These are phyloP conservation scores for Drosophila kurseongensis DNA, from an alignment of 1,140 invertebrate genomes.

Conservation along the genomic window DNA sequence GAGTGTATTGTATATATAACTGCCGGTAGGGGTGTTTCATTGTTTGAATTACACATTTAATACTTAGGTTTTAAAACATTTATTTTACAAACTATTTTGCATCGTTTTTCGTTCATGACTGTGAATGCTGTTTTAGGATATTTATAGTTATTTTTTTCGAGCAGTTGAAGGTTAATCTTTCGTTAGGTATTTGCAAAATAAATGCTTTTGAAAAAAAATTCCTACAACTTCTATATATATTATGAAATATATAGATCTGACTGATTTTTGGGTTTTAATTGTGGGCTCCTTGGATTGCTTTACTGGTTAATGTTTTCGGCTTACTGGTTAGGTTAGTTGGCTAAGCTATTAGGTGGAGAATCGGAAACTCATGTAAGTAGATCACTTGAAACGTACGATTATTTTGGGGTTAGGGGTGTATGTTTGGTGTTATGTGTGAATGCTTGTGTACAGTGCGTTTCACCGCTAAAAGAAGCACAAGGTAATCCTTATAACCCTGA, in stretches of 20 bases:
- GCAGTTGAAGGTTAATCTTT: constrained; percentile 9
- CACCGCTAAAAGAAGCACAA: not conserved
- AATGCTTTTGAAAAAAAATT: constrained; percentile 52
- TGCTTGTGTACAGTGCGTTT: constrained; percentile 8
- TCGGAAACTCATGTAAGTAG: constrained; percentile 74
- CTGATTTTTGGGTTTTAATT: constrained; percentile 22
- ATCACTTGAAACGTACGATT: constrained; percentile 59
- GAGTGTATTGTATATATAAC: constrained; percentile 46
- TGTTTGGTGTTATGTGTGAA: constrained; percentile 8
- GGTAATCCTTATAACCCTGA: not conserved
- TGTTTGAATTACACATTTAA: constrained; percentile 62
- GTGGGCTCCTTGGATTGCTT: constrained; percentile 20
- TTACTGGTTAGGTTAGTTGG: constrained; percentile 49
- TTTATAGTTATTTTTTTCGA: constrained; percentile 4
- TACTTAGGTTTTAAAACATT: constrained; percentile 30
- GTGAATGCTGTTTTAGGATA: constrained; percentile 9
- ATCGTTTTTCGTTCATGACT: constrained; percentile 13
- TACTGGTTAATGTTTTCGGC: constrained; percentile 23
- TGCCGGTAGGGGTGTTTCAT: constrained; percentile 79
- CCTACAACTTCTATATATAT: constrained; percentile 5
- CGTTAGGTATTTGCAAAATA: constrained; percentile 45
- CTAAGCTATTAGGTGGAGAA: constrained; percentile 82
- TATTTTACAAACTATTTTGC: constrained; percentile 42
- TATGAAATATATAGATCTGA: constrained; percentile 3
- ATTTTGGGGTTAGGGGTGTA: constrained; percentile 9